Evolutionary conservation across 2,888 invertebrate genomes (phyloP).

Genomic region (Melanostoma mellinum): DNA sequence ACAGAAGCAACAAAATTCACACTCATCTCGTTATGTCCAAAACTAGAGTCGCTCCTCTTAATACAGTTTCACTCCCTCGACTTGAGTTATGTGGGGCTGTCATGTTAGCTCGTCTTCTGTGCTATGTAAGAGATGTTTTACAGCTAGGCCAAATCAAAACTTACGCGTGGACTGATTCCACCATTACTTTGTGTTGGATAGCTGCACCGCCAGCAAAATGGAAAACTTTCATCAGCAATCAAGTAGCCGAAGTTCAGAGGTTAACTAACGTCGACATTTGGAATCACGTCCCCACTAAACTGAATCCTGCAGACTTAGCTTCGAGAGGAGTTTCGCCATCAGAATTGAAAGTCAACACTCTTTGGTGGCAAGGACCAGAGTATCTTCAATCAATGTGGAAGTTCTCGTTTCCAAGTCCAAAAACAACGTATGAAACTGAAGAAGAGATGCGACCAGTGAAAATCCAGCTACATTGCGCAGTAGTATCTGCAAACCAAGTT

Average conservation of each 20-base stretch:
- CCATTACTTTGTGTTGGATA: background rate
- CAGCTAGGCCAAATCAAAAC: no score
- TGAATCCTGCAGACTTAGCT: no score
- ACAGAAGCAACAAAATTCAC: background rate
- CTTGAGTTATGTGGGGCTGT: constrained; percentile 46
- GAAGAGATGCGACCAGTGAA: constrained; percentile 15
- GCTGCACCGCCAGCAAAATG: background rate
- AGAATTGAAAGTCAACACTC: background rate
- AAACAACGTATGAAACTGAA: constrained; percentile 6
- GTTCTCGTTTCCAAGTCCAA: constrained; percentile 6
- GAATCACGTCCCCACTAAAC: no score
- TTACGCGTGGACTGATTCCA: no score
- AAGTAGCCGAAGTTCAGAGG: background rate
- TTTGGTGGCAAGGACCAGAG: constrained; percentile 45
- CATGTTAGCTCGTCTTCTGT: constrained; percentile 9
- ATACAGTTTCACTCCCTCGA: constrained; percentile 37
- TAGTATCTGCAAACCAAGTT: background rate
- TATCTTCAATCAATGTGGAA: background rate
- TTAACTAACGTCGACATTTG: background rate
- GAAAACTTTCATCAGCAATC: background rate
- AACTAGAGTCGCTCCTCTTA: constrained; percentile 43
- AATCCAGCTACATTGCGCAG: constrained; percentile 1
- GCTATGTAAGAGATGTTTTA: no score
- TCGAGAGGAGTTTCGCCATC: no score
- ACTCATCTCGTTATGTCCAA: constrained; percentile 35